Evolutionary conservation across 2,797 vertebrate species (phyloP).

Genomic region (Peromyscus nudipes): DNA sequence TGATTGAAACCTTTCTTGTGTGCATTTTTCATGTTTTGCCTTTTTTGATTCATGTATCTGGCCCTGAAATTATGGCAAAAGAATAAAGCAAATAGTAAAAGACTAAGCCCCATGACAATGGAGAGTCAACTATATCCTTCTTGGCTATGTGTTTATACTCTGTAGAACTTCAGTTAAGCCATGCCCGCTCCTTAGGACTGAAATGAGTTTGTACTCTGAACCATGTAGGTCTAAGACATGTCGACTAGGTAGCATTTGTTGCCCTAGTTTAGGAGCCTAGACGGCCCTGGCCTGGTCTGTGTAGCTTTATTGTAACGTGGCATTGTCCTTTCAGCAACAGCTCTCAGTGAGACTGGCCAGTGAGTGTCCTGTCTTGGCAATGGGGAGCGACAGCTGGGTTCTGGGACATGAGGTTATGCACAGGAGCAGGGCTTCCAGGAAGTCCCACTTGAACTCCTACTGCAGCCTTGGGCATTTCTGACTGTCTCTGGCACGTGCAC

Average conservation of each 20-base stretch:
- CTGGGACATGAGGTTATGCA: neutral
- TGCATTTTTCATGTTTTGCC: neutral
- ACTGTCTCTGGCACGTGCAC: neutral
- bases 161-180: neutral
- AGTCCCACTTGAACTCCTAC: neutral
- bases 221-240: neutral
- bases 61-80: neutral
- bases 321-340: neutral
- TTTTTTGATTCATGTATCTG: neutral
- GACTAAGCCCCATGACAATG: neutral
- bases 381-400: neutral
- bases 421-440: neutral
- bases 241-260: too few species aligned
- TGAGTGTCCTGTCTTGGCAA: neutral
- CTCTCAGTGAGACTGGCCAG: neutral
- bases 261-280: neutral
- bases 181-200: neutral
- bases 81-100: neutral
- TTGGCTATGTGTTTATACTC: neutral
- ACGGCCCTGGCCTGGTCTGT: neutral
- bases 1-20: neutral
- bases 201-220: neutral
- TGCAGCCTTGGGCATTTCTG: neutral
- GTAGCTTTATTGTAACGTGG: neutral
- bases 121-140: neutral